Conservation (phyloP, 1,140 invertebrate species). For the Parasteatoda tepidariorum region DNA sequence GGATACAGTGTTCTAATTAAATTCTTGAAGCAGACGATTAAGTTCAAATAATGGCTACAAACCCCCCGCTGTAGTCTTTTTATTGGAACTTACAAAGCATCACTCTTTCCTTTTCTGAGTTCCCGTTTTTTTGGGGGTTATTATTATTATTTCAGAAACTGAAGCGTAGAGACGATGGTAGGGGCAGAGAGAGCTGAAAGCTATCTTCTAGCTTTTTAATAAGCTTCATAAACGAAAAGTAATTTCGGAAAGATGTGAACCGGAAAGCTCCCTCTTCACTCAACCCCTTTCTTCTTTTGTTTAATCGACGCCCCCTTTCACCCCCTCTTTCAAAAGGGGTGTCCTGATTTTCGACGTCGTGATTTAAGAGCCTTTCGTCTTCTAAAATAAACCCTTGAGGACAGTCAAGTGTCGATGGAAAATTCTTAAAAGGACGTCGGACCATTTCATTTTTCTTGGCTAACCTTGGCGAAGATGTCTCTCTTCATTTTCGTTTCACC, state of each 20-base stretch:
- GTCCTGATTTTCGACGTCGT: background rate
- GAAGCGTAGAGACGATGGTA: background rate
- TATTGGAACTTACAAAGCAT: background rate
- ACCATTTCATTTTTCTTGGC: background rate
- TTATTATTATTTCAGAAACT: background rate
- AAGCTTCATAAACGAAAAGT: conserved; percentile 56
- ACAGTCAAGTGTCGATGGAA: background rate
- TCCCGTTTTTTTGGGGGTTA: background rate
- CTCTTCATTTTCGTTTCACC: background rate
- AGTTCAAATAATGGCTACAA: conserved; percentile 26
- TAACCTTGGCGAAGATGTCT: background rate
- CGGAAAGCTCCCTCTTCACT: conserved; percentile 4
- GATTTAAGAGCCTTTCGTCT: background rate
- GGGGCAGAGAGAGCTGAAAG: background rate
- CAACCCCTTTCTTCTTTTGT: conserved; percentile 7
- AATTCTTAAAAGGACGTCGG: background rate
- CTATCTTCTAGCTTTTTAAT: conserved; percentile 44
- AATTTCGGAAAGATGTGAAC: conserved; percentile 36
- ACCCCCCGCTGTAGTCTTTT: background rate
- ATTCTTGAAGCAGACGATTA: conserved; percentile 12
- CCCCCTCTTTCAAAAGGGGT: background rate
- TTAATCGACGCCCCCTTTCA: background rate
- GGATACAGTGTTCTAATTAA: conserved; percentile 16
- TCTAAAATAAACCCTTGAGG: conserved; percentile 28
- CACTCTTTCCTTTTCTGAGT: background rate